A percentile compares a stretch with the other conserved stretches of the same genome.
Conservation (phyloP, 2,888 invertebrate genomes). For the Acanthosoma haemorrhoidale region DNA sequence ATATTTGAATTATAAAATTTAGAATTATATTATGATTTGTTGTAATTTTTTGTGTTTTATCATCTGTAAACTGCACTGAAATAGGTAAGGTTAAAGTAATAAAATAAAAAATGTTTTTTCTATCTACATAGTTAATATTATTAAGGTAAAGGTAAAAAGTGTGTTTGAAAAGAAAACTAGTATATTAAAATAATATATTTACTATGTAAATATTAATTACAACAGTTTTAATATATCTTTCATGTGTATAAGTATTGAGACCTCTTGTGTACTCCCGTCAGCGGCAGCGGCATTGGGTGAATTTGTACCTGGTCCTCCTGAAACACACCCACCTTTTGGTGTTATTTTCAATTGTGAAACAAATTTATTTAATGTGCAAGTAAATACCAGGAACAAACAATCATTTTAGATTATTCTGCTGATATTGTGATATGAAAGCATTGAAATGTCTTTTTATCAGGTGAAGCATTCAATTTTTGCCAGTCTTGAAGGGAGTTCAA, state of each 20-base stretch:
- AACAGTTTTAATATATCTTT: slow-evolving; percentile 31
- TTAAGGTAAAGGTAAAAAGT: slow-evolving; percentile 32
- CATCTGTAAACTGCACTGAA: background rate
- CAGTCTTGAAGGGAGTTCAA: too few species aligned
- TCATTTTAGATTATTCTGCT: too few species aligned
- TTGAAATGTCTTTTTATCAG: too few species aligned
- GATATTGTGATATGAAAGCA: too few species aligned
- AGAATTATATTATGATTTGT: background rate
- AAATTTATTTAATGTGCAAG: too few species aligned
- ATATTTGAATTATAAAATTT: background rate
- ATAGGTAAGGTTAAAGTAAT: background rate
- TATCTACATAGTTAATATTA: too few species aligned
- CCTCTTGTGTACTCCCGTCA: slow-evolving; percentile 38
- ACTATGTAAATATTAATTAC: slow-evolving; percentile 39
- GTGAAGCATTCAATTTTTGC: too few species aligned
- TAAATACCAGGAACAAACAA: too few species aligned
- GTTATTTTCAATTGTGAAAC: too few species aligned
- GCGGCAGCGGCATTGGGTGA: slow-evolving; percentile 38
- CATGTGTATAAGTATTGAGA: slow-evolving; percentile 37
- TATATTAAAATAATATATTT: slow-evolving; percentile 38
- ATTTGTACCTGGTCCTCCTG: slow-evolving; percentile 36
- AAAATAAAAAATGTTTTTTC: too few species aligned
- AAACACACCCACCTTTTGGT: too few species aligned
- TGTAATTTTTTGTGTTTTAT: background rate
- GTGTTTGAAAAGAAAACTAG: slow-evolving; percentile 32